phyloP scores from a whole-genome alignment of 2,888 invertebrate genomes.

The Chloroclysta siterata region DNA sequence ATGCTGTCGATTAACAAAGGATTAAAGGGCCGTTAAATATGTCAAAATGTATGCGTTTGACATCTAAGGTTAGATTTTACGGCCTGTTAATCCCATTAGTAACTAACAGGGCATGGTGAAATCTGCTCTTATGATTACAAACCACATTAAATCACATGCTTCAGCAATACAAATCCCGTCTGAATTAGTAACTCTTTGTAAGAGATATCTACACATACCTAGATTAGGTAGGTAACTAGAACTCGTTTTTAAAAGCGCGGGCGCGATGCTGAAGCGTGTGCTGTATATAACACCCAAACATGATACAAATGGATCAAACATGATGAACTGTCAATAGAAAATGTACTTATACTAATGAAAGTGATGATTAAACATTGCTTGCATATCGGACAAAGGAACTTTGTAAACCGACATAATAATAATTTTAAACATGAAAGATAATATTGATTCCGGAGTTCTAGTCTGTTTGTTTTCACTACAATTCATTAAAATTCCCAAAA shows the following conservation, averaged over 20 bases:
- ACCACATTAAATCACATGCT: neutral
- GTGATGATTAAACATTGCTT: neutral
- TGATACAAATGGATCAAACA: slow-evolving; percentile 61
- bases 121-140: neutral
- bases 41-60: too few relatives aligned
- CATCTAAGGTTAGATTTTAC: too few relatives aligned
- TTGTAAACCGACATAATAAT: neutral
- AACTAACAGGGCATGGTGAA: too few relatives aligned
- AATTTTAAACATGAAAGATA: too few relatives aligned
- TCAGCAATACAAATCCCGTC: neutral
- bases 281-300: neutral
- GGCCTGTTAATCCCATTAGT: too few relatives aligned
- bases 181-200: neutral
- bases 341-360: slow-evolving; percentile 9
- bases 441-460: too few relatives aligned
- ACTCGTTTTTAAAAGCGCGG: too few relatives aligned
- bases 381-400: neutral
- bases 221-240: too few relatives aligned
- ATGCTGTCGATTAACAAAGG: too few relatives aligned
- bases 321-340: slow-evolving; percentile 51
- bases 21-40: too few relatives aligned
- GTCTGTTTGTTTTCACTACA: too few relatives aligned
- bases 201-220: neutral
- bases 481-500: too few relatives aligned
- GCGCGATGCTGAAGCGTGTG: neutral